phyloP scores from a whole-genome alignment of 2,888 invertebrate species.

The Antitype chi region DNA sequence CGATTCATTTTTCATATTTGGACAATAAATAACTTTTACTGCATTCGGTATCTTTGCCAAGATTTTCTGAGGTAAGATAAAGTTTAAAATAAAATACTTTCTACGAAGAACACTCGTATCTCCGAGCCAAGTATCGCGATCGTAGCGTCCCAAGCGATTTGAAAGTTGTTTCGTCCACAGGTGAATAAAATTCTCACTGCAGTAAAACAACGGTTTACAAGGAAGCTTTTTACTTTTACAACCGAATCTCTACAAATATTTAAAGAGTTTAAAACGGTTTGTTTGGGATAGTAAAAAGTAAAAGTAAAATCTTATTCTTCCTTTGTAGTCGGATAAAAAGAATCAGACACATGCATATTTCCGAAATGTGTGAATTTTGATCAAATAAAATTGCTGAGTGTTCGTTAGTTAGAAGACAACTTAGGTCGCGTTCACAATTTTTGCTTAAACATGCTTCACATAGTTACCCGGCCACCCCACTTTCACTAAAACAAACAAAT shows the following conservation, averaged over 20 bases:
- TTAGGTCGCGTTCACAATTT: slow-evolving; percentile 41
- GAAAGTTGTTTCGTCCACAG: slow-evolving; percentile 48
- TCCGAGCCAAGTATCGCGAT: slow-evolving; percentile 42
- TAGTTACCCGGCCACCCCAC: background rate
- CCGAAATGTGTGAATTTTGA: no score
- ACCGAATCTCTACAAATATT: slow-evolving; percentile 56
- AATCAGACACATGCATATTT: slow-evolving; percentile 11
- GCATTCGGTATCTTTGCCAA: slow-evolving; percentile 30
- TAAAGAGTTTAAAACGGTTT: slow-evolving; percentile 46
- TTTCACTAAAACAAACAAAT: slow-evolving; percentile 30
- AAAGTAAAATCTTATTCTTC: background rate
- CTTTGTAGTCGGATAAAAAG: slow-evolving; percentile 24
- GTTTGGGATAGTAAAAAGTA: slow-evolving; percentile 27
- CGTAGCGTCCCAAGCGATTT: slow-evolving; percentile 50
- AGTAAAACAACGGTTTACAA: slow-evolving; percentile 38
- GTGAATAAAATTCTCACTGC: slow-evolving; percentile 61
- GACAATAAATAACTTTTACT: slow-evolving; percentile 22
- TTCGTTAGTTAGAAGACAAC: slow-evolving; percentile 39
- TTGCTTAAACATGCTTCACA: slow-evolving; percentile 8
- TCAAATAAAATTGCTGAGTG: background rate
- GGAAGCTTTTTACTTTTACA: slow-evolving; percentile 36
- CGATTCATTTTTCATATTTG: slow-evolving; percentile 24
- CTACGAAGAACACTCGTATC: slow-evolving; percentile 46
- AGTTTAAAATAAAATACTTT: slow-evolving; percentile 57
- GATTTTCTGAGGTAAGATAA: slow-evolving; percentile 40